A percentile compares a stretch with the other conserved stretches of the same genome.
Evolutionary conservation across 2,113 vertebrate genomes (phyloP).

Genomic region (Acrocephalus kingi): DNA sequence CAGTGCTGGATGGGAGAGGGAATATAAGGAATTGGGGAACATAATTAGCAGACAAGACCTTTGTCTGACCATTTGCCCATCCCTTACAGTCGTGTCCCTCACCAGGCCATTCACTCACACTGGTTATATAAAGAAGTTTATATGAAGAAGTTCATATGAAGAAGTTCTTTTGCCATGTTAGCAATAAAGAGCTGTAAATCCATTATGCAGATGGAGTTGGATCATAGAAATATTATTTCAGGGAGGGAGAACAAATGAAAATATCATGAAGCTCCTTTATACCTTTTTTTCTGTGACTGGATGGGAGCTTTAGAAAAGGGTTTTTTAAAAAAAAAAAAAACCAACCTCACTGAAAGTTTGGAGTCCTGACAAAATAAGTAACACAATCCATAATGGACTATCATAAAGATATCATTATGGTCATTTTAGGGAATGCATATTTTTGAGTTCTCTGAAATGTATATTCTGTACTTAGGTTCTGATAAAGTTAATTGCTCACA

Average conservation of each 20-base stretch:
- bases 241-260: not conserved
- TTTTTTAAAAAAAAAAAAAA: not conserved
- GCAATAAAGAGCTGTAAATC: not conserved
- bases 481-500: not conserved
- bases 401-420: not conserved
- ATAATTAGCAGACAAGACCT: not conserved
- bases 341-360: accelerated
- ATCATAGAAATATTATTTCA: not conserved
- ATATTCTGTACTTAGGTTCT: not conserved
- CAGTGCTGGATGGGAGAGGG: not conserved
- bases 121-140: not conserved
- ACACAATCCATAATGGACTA: not conserved
- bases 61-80: not conserved
- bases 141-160: not conserved
- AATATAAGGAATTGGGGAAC: not conserved
- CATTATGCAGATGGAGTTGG: not conserved
- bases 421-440: not conserved
- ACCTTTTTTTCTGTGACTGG: not conserved
- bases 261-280: not conserved
- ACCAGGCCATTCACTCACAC: not conserved
- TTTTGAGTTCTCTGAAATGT: not conserved
- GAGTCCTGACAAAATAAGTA: not conserved
- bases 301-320: not conserved
- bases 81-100: not conserved
- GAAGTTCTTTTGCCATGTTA: not conserved